These are phyloP conservation scores for Strix uralensis DNA, from an alignment of 2,113 vertebrate species.

Conservation along the genomic window DNA sequence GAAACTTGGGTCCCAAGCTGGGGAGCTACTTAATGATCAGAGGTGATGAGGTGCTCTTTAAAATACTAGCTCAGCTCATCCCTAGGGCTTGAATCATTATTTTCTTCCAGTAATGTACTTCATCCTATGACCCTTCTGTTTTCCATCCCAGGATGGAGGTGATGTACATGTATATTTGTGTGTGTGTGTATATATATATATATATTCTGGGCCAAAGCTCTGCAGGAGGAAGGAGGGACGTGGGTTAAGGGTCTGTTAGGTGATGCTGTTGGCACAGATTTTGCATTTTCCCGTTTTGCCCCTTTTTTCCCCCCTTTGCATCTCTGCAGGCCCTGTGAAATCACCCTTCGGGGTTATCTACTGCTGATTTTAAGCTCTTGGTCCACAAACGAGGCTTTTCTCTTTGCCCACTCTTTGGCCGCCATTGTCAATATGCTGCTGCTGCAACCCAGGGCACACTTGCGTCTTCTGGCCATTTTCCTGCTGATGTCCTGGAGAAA, in stretches of 20 bases:
- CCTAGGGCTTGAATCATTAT: not conserved
- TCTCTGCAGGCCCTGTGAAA: no score
- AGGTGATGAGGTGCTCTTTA: not conserved
- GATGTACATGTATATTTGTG: not conserved
- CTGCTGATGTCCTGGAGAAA: not conserved
- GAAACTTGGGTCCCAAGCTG: not conserved
- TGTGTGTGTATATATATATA: no score
- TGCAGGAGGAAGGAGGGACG: not conserved
- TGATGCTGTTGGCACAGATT: accelerated
- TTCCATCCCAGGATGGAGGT: not conserved
- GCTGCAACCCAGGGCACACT: not conserved
- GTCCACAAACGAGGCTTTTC: not conserved
- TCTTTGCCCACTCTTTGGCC: not conserved
- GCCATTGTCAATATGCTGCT: accelerated
- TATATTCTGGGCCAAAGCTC: not conserved
- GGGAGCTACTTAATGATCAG: not conserved
- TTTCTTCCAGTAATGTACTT: not conserved
- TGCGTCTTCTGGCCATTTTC: not conserved
- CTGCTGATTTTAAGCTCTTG: not conserved
- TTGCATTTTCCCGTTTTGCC: not conserved
- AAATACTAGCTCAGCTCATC: not conserved
- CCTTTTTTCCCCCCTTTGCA: accelerated
- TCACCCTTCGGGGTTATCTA: accelerated
- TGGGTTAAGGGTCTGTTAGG: not conserved
- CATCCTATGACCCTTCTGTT: not conserved